Base-by-base conservation (phyloP, 2,113 vertebrate genomes). In the Apteryx owenii region DNA sequence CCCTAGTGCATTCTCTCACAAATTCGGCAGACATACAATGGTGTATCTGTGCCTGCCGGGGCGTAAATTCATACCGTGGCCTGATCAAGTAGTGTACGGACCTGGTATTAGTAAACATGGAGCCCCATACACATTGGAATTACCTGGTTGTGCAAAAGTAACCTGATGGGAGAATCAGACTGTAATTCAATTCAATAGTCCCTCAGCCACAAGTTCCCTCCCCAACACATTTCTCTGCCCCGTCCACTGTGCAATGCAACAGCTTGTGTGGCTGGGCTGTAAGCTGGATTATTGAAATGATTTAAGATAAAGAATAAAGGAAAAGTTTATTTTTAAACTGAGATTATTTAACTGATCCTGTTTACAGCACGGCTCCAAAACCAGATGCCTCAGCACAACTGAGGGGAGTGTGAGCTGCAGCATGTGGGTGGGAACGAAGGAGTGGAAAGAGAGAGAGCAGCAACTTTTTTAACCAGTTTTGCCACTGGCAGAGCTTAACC, bases 301-400 rank as follows among this genome's bases (percentile, higher is more conserved):
- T 44, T 85, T 72, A 93, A 88, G 22, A 1, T 61, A 36, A 89
- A 84, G 21, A 89, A 72, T 65, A 75, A 70, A 25, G 71, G 54
- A 26, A 64, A 5, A 1, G n/a, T 72, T 81, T 97, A 82, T 95
- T 96, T 96, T 95, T 89, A 96, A 89, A 82, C 58, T 0, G 1
- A 65, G 81, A 50, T 69, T 23, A 18, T 85, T 6, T 0, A 82
- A 76, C 26, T 1, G 10, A 82, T 72, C n/a, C 25, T 91, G 48
- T 90, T 94, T 91, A 40, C 44, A 80, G 75, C 62, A 54, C 21
- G 29, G 53, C 80, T 69, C 33, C 58, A 53, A 46, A 66, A 91
- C 70, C 91, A 96, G 95, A 82, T 96, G 90, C 85, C 71, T 87
- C 26, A 29, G 88, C 66, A 54, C 36, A 81, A 76, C 26, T 23